Evolutionary conservation across 2,888 invertebrate species (phyloP), one percentile per base, ranked within the genome.

Genomic region (Pterostichus madidus): DNA sequence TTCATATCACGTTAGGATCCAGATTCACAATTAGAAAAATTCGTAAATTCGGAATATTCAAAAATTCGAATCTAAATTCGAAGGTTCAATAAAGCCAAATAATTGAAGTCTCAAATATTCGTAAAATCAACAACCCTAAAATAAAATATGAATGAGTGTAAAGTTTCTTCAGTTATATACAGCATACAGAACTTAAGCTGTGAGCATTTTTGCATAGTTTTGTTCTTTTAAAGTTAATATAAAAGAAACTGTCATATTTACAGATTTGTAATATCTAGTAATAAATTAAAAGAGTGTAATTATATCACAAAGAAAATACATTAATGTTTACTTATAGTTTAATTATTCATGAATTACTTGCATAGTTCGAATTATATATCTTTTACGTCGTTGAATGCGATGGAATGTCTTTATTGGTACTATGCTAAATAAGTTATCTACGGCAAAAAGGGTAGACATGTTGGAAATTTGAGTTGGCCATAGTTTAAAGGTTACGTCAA

Each of bases 271-370:
- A 71, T 71, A 71, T 71, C 71, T 46, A 17, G 71, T 24, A 64
- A 59, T 15, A 59, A 71, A 68, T 71, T 71, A 71, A 71, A 71
- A 46, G 71, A 71, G 44, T 39, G 71, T 71, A 71, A 71, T 46
- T 71, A 71, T 71, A 71, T 71, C 71, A 71, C 71, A 71, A 71
- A 49, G 7, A 59, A 59, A 71, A 68, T 68, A 61, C 61, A 61
- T 61, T 61, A 68, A 71, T 17, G 4, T 71, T 71, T 53, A 15
- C 53, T 53, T 53, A 15, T 53, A 15, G 10, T 15, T 15, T 53
- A 53, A 15, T 53, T 53, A 53, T 53, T 15, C 53, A 15, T 39
- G 39, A 39, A 39, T 39, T 39, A 39, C 39, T 39, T 39, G 39
- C 39, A 71, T 71, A 46, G 49, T 68, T 68, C 68, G 68, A 71